phyloP scores from a whole-genome alignment of 2,797 vertebrate species.

The Coregonus sp. region DNA sequence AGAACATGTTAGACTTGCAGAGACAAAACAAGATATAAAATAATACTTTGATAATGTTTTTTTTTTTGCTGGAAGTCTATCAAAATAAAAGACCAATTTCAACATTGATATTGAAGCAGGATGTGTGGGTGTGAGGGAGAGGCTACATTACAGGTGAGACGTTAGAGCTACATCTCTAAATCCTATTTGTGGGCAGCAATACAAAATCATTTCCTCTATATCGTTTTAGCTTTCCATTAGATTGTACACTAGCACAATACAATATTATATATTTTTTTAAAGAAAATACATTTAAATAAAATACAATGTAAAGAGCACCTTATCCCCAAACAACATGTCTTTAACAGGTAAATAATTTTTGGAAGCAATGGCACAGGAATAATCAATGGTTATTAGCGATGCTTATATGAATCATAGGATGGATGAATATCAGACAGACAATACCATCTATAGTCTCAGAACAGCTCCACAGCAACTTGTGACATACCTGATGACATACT shows the following conservation, averaged over 20 bases:
- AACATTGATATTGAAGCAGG: constrained; percentile 63
- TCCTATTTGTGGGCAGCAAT: constrained; percentile 66
- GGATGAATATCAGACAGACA: constrained; percentile 32
- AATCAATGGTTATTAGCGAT: constrained; percentile 57
- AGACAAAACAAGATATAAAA: constrained; percentile 21
- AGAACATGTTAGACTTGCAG: constrained; percentile 41
- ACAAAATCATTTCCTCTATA: constrained; percentile 74
- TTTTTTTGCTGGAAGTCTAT: constrained; percentile 36
- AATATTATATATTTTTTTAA: constrained; percentile 48
- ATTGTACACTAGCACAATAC: constrained; percentile 68
- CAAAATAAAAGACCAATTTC: constrained; percentile 36
- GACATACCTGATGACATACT: constrained; percentile 28
- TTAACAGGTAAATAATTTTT: constrained; percentile 55
- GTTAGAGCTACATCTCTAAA: constrained; percentile 53
- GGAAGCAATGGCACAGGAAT: constrained; percentile 69
- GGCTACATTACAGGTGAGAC: constrained; percentile 57
- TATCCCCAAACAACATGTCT: constrained; percentile 53
- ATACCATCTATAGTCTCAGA: constrained; percentile 44
- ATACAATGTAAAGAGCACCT: constrained; percentile 70
- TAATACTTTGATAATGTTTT: constrained; percentile 29
- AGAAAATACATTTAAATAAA: constrained; percentile 67
- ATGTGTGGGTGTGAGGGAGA: constrained; percentile 47
- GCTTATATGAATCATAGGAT: constrained; percentile 36
- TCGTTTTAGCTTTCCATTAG: constrained; percentile 63
- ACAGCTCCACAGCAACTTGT: constrained; percentile 43